Percentiles rank a stretch among this genome's conserved stretches.
Evolutionary conservation across 2,113 vertebrate genomes (phyloP).

Genomic region (Neomonachus schauinslandi): DNA sequence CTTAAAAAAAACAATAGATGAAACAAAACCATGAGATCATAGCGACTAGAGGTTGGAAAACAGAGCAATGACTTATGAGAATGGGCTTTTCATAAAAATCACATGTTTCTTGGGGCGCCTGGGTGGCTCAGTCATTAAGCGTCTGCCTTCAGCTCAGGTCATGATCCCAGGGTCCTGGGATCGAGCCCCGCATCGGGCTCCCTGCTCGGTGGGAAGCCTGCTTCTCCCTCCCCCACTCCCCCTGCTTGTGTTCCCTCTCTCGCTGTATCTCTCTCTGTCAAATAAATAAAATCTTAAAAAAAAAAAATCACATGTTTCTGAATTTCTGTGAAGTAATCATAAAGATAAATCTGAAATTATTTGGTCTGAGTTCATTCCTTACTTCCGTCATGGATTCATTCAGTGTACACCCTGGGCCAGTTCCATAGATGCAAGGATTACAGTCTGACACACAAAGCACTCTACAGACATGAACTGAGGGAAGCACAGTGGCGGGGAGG

Average conservation of each 20-base stretch:
- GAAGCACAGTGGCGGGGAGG: accelerated
- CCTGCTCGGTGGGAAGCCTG: no score
- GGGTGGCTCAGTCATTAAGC: no score
- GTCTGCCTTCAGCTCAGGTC: no score
- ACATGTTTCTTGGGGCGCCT: neutral
- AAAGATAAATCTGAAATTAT: neutral
- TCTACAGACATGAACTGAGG: neutral
- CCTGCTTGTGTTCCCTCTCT: no score
- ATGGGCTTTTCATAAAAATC: neutral
- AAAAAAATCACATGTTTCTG: neutral
- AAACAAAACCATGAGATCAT: neutral
- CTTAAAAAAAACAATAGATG: neutral
- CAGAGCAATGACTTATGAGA: neutral
- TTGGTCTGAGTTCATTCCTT: neutral
- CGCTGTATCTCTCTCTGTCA: no score
- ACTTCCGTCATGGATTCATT: neutral
- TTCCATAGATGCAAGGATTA: neutral
- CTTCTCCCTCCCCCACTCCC: no score
- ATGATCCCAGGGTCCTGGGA: no score
- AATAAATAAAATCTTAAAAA: no score
- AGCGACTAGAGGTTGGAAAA: neutral
- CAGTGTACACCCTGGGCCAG: no score
- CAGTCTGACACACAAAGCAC: neutral
- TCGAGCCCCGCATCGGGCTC: no score
- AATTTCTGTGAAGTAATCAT: neutral